Base-by-base conservation (phyloP, 2,113 vertebrate genomes). In the Bothrops jararaca region DNA sequence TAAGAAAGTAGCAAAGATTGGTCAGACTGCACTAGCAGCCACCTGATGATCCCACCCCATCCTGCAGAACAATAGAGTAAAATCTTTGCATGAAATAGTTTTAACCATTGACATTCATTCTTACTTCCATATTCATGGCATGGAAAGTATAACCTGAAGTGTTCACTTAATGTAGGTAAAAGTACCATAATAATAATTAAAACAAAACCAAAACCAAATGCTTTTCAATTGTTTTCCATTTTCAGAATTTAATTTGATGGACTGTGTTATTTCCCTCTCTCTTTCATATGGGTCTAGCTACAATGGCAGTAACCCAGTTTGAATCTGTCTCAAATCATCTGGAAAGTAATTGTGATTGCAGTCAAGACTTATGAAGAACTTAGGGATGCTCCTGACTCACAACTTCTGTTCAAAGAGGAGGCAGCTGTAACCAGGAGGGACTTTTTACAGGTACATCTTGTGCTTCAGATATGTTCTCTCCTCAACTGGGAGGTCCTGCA, bases 1-100 rank as follows among this genome's bases (percentile, higher is more conserved):
- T 2, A 0, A 89, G 2, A 90, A 94, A 94, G 52, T 60, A 58
- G 26, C 90, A 94, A 86, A n/a, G 80, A 89, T 42, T 74, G 88
- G 34, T 91, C 42, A 85, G 48, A 39, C 13, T 93, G 10, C 1
- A 22, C 23, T 6, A 90, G 88, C 15, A 80, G 23, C 4, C 5
- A 26, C 4, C 88, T 92, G 87, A n/a, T n/a, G 18, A 6, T 90
- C 6, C 0, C 0, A 2, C 42, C 3, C 0, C 42, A 0, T 23
- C 0, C 4, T 64, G 29, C 0, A 80, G 88, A 45, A 91, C 86
- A 58, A 23, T 15, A 8, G 29, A 53, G 74, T 0, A 50, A 74
- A 93, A 91, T 86, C 42, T 7, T 89, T 58, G 24, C 54, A 7
- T 26, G 12, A 12, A 85, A 45, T 85, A 29, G 52, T 34, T 39